These are phyloP conservation scores for Etia nguti DNA, from an alignment of 2,113 vertebrate species.

Conservation along the genomic window DNA sequence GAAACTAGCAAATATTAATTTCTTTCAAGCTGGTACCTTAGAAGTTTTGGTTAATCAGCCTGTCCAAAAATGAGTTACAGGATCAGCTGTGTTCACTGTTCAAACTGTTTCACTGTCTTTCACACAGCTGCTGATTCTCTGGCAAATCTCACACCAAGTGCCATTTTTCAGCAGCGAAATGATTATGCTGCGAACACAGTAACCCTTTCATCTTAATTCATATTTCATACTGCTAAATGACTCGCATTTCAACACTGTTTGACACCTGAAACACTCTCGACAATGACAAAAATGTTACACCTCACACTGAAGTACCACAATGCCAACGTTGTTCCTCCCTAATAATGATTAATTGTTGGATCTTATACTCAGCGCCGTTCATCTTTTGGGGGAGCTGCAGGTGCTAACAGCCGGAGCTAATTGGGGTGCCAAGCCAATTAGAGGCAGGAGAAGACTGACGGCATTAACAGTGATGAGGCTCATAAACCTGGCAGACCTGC, in stretches of 20 bases:
- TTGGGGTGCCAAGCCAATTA: conserved; percentile 57
- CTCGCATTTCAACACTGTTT: conserved; percentile 45
- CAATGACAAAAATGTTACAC: conserved; percentile 46
- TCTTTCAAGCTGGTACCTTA: neutral
- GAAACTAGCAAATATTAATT: neutral
- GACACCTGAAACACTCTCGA: conserved; percentile 45
- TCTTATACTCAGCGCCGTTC: conserved; percentile 22
- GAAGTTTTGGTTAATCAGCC: neutral
- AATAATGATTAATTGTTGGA: conserved; percentile 46
- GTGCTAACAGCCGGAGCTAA: conserved; percentile 63
- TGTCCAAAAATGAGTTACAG: neutral
- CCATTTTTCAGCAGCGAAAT: conserved; percentile 13
- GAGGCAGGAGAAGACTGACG: conserved; percentile 37
- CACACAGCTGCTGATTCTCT: conserved; percentile 6
- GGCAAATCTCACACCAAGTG: conserved; percentile 17
- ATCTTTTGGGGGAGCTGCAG: conserved; percentile 41
- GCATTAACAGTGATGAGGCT: conserved; percentile 53
- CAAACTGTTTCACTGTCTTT: neutral
- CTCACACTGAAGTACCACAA: conserved; percentile 40
- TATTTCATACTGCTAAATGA: conserved; percentile 54
- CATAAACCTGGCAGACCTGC: conserved; percentile 49
- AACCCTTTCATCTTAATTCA: conserved; percentile 33
- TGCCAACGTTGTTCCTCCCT: neutral
- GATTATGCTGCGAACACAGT: conserved; percentile 2
- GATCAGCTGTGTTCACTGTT: neutral